Base-by-base conservation (phyloP, 2,113 vertebrate species). In the Taxidea taxus region DNA sequence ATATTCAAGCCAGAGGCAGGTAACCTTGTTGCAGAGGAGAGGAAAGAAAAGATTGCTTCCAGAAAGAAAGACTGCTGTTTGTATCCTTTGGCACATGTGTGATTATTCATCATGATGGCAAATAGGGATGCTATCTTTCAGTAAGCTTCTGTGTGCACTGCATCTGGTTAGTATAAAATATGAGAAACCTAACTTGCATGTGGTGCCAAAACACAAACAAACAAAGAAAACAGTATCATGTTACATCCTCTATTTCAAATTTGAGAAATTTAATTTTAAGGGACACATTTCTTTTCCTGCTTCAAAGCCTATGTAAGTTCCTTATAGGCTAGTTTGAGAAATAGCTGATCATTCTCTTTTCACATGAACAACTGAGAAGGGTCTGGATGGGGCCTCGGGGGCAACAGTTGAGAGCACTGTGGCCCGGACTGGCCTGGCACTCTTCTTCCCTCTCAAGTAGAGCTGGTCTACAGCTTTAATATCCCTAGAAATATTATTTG, bases 121-220 rank as follows among this genome's bases (percentile, higher is more conserved):
- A 94, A 94, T 70, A 74, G 10, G 64, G 21, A 25, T 0, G 0
- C 27, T 60, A 9, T 80, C 64, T 81, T 42, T 54, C 78, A 91
- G 39, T n/a, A 12, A n/a, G 54, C 66, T 37, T 25, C 81, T 95
- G 70, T 86, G 62, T 75, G 81, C 90, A 84, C 47, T 23, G 10
- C 25, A 80, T 93, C 54, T 86, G 7, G 64, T 66, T 66, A 62
- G 66, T 10, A 64, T 95, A 42, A 97, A 97, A 83, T 60, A 89
- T 31, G 74, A 75, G 75, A 44, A 89, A 49, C 14, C 62, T 88
- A 78, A 80, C 34, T 92, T 80, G 56, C 49, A 42, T 56, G 62
- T 47, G 25, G 13, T 39, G 4, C 13, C 56, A 72, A 89, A 91
- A 47, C 25, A 66, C 62, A 91, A 90, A 93, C 2, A 80, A 81